Conservation (phyloP, 2,113 vertebrate species). For the Notiomystis cincta region DNA sequence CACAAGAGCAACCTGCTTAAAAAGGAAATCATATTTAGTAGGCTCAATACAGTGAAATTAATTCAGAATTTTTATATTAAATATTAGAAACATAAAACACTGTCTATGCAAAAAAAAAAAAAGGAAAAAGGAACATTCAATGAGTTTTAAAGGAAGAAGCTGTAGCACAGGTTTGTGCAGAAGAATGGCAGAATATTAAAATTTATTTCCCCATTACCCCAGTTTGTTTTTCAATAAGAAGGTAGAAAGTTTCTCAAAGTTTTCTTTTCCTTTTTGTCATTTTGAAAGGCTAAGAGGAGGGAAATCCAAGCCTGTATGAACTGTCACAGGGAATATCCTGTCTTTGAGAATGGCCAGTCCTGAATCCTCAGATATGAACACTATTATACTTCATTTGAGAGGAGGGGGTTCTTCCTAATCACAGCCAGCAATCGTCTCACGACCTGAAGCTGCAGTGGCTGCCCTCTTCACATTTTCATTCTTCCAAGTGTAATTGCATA, state of each 20-base stretch:
- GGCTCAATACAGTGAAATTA: conserved; percentile 1
- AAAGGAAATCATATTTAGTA: conserved; percentile 8
- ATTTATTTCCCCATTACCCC: neutral
- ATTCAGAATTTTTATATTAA: conserved; percentile 18
- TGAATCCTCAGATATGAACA: neutral
- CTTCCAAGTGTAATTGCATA: conserved; percentile 11
- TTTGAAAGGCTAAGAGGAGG: neutral
- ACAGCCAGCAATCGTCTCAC: conserved; percentile 9
- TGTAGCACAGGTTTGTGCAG: neutral
- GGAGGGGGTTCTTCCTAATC: conserved; percentile 27
- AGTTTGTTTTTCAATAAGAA: neutral
- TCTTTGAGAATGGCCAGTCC: neutral
- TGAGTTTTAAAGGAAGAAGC: neutral
- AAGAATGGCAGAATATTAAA: neutral
- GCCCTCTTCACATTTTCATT: neutral
- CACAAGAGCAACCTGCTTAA: neutral
- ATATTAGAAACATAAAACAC: neutral
- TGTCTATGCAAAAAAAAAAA: neutral
- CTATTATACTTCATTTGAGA: conserved; percentile 16
- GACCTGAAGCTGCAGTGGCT: conserved; percentile 30
- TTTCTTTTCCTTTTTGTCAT: neutral
- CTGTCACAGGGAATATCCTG: neutral
- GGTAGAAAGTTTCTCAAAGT: neutral
- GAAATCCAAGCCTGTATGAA: neutral
- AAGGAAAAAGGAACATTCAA: neutral